Base-by-base conservation (phyloP, 2,113 vertebrate species). In the Cervus canadensis region DNA sequence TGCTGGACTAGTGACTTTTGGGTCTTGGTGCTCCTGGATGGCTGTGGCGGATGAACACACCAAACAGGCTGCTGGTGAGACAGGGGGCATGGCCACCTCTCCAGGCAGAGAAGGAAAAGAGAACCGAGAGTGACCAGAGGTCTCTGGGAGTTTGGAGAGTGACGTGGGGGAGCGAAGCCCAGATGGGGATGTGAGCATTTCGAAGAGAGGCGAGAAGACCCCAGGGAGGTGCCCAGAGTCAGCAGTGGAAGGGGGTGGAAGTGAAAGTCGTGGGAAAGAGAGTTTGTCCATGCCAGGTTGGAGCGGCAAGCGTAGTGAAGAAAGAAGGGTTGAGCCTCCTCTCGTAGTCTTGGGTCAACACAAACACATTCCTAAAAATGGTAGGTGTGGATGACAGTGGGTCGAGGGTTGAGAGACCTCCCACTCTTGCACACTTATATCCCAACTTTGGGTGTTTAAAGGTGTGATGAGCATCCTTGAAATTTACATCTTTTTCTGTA, bases 291-390 rank as follows among this genome's bases (percentile, higher is more conserved):
- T 17, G 87, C 25, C 43, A 2, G 10, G 11, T 2, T 1, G 17
- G 52, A 16, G 50, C 4, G 1, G 23, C 7, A 26, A 16, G 52
- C 14, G 3, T 52, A n/a, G 7, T 36, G 10, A 26, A 50, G 48
- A 33, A 25, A 19, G 26, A 64, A 36, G 8, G 45, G 25, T 36
- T 3, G 76, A 21, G 23, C 90, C 57, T 60, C 15, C 19, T 33
- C 4, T 4, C 5, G 0, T 36, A n/a, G 33, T 36, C 67, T 14
- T 40, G 30, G 57, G 6, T 23, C 1, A 9, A 4, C 8, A 17
- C 12, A 10, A 21, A 74, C 9, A 25, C 1, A 17, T 56, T 54
- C 48, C 28, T 6, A 17, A 19, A 89, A 9, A 3, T 48, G 45
- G 36, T 28, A 11, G 26, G 40, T 21, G 2, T 4, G 2, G 90